Evolutionary conservation across 64 coral and sea anemone species (phyloP).

Genomic region (Exaiptasia diaphana): DNA sequence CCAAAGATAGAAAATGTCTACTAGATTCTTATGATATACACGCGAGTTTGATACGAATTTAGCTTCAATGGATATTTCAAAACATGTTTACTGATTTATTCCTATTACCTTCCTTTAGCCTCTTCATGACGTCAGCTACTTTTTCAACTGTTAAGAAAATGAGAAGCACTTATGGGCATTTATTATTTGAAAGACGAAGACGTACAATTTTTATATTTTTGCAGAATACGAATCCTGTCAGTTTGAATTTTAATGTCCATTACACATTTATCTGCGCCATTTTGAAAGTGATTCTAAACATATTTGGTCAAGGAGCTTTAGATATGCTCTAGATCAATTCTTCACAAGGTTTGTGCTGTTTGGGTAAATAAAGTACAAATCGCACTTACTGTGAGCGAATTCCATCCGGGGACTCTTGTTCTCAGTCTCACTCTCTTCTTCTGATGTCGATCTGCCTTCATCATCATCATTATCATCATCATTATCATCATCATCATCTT

Average conservation of each 20-base stretch:
- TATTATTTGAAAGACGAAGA: not conserved
- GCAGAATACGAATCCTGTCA: not conserved
- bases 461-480: too few relatives aligned
- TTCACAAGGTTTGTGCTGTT: not conserved
- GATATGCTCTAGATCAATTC: not conserved
- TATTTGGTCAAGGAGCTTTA: too few relatives aligned
- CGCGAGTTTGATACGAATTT: not conserved
- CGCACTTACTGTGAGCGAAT: not conserved
- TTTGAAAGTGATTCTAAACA: too few relatives aligned
- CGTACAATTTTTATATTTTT: not conserved
- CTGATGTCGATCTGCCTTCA: not conserved
- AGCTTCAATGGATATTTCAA: too few relatives aligned
- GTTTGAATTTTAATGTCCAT: not conserved
- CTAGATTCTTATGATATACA: too few relatives aligned
- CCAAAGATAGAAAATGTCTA: not conserved
- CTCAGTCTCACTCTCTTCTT: not conserved
- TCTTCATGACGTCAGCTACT: conserved; percentile 63
- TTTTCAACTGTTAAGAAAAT: conserved; percentile 15
- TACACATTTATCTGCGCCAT: too few relatives aligned
- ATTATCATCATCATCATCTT: too few relatives aligned
- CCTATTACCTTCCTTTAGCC: conserved; percentile 55
- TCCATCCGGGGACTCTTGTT: not conserved
- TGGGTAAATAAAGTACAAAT: not conserved
- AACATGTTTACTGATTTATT: not conserved
- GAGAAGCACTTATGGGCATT: too few relatives aligned